These are phyloP conservation scores for Phainopepla nitens DNA, from an alignment of 2,113 vertebrate genomes.

Conservation along the genomic window DNA sequence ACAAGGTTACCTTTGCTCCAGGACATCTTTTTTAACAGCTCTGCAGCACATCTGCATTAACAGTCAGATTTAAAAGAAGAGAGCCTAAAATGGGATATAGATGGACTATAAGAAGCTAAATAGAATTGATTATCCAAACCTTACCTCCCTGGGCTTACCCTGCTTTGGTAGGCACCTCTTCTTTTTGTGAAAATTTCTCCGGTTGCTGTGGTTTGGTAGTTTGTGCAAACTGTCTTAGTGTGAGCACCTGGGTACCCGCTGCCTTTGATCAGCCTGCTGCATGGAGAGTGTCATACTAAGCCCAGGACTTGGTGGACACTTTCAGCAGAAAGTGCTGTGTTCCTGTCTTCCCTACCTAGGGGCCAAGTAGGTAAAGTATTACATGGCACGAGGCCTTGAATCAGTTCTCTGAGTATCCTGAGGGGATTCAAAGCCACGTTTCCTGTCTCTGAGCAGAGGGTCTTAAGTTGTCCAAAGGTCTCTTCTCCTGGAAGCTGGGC, in stretches of 20 bases:
- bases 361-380: background rate
- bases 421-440: background rate
- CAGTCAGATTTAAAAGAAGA: background rate
- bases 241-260: background rate
- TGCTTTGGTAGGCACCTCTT: background rate
- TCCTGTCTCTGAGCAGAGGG: background rate
- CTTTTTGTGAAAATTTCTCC: background rate
- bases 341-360: background rate
- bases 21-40: background rate
- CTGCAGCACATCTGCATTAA: background rate
- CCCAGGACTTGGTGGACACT: background rate
- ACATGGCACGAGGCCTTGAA: background rate
- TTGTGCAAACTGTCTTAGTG: background rate
- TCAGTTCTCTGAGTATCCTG: background rate
- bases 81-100: background rate
- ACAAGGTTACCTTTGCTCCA: background rate
- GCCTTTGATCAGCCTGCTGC: background rate
- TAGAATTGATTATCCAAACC: background rate
- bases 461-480: background rate
- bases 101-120: background rate
- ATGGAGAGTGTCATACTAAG: fast-evolving
- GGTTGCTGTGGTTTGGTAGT: background rate
- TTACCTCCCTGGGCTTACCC: background rate
- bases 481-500: background rate
- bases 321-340: background rate